phyloP scores from a whole-genome alignment of 53 echinoderm and acorn worm species.

The Antedon mediterranea region DNA sequence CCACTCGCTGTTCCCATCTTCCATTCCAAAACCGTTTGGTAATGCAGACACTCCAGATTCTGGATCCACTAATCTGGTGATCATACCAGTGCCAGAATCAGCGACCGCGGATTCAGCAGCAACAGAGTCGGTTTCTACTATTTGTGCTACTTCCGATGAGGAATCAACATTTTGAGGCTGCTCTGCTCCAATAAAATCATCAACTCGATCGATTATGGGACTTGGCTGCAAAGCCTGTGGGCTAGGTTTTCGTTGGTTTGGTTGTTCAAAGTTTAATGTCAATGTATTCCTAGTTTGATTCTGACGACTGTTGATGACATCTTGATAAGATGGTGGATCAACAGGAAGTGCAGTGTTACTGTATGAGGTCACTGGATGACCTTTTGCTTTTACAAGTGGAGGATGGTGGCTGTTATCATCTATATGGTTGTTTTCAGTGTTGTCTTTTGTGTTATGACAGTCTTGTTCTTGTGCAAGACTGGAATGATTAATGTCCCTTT shows the following conservation, averaged over 20 bases:
- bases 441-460: background rate
- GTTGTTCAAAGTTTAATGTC: constrained; percentile 54
- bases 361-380: background rate
- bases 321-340: constrained; percentile 80
- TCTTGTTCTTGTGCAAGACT: background rate
- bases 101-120: constrained; percentile 8
- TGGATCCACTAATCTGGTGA: constrained; percentile 6
- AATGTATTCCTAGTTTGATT: constrained; percentile 25
- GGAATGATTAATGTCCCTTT: background rate
- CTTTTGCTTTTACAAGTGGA: background rate
- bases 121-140: constrained; percentile 5
- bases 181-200: constrained; percentile 3
- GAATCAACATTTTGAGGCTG: background rate
- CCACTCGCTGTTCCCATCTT: background rate
- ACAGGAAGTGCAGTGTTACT: constrained; percentile 14
- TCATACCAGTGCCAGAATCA: background rate
- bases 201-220: constrained; percentile 44
- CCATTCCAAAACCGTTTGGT: constrained; percentile 4
- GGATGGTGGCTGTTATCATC: background rate
- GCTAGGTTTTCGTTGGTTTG: constrained; percentile 23
- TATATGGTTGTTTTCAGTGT: background rate
- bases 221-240: constrained; percentile 47
- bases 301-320: constrained; percentile 42
- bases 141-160: background rate
- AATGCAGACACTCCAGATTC: constrained; percentile 2